Evolutionary conservation across 2,113 vertebrate genomes (phyloP), one percentile per base, ranked within the genome.

Genomic region (Ivindomyrus marchei): DNA sequence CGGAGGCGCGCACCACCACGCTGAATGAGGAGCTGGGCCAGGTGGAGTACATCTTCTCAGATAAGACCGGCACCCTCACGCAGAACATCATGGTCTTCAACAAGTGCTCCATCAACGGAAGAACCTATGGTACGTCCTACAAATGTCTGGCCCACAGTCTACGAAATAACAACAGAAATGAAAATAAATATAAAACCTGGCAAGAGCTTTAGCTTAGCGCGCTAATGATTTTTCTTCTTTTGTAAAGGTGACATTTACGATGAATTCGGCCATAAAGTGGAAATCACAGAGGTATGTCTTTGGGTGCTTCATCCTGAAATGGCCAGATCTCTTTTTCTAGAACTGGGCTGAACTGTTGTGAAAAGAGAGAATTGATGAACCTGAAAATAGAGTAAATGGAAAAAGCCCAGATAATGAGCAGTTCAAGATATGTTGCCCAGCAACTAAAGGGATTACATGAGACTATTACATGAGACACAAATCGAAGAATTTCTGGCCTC

Each of bases 1-100:
- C 95, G 1, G 94, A 96, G 66, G 95, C 96, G 13, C 92, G 94
- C 24, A 96, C 95, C 0, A 96, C 94, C 47, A 96, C 94, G 0
- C 94, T 96, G 4, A 96, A 93, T 1, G 96, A 96, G 83, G 95
- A 96, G 77, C 92, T 96, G 83, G 95, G 95, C 7, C 95, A 97
- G 90, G 93, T 95, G 56, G 94, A 96, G 85, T 96, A 94, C 24
- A 88, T 96, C 92, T 96, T 97, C 92, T 95, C 95, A 0, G 95
- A 95, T 91, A 95, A 97, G 94, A 96, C 95, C 0, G 95, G 94
- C n/a, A 95, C 95, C 24, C 94, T 95, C 39, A 96, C 94, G 36
- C 94, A 97, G 89, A 97, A 97, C 91, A 94, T 96, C 90, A 95
- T 96, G 94, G 92, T 94, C 89, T 96, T 96, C 74, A 95, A 95